These are phyloP conservation scores for Mus pahari DNA, from an alignment of 2,113 vertebrate genomes.

Conservation along the genomic window DNA sequence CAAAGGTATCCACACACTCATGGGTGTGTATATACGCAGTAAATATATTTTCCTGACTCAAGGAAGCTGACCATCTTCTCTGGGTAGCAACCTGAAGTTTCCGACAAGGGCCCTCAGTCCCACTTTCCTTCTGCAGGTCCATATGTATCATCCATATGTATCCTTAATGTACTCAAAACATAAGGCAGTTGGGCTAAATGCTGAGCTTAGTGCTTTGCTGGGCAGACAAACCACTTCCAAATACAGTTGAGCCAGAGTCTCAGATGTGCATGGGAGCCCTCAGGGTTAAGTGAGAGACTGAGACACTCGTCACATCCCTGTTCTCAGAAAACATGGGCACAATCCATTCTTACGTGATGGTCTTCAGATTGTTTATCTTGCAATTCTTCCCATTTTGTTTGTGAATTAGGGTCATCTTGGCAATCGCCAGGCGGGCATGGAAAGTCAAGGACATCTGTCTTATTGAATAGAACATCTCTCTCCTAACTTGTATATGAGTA, in stretches of 20 bases:
- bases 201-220: neutral
- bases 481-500: neutral
- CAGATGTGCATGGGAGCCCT: neutral
- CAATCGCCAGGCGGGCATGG: neutral
- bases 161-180: neutral
- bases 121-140: neutral
- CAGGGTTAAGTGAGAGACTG: constrained; percentile 11
- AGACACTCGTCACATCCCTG: constrained; percentile 53
- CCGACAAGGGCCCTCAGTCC: neutral
- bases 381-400: neutral
- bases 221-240: neutral
- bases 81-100: neutral
- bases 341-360: neutral
- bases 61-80: neutral
- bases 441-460: neutral
- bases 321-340: constrained; percentile 44
- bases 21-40: neutral
- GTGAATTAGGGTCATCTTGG: neutral
- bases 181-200: neutral
- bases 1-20: neutral
- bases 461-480: neutral
- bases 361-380: constrained; percentile 3
- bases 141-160: neutral
- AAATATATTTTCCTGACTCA: neutral
- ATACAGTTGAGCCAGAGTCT: neutral